Evolutionary conservation across 2,797 vertebrate species (phyloP).

Genomic region (Lacerta viridis): DNA sequence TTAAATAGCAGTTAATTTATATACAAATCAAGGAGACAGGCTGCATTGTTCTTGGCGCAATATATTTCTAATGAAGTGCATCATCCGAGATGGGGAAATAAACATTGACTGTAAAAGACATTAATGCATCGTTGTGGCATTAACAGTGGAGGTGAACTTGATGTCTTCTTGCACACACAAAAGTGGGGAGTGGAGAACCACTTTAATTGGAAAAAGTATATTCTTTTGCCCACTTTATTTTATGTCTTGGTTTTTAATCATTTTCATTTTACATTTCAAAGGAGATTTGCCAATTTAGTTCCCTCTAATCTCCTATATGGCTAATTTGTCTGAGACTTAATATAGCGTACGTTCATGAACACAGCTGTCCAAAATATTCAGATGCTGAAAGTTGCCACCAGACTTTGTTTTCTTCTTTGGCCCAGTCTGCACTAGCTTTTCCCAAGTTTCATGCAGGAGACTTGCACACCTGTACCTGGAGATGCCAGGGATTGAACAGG

Average conservation of each 20-base stretch:
- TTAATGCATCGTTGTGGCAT: conserved; percentile 48
- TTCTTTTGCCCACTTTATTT: conserved; percentile 40
- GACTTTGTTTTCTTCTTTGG: not conserved
- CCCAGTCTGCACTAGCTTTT: not conserved
- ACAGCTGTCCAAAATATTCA: not conserved
- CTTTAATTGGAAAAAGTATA: conserved; percentile 40
- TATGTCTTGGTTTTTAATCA: not conserved
- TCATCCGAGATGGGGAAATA: conserved; percentile 56
- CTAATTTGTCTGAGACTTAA: not conserved
- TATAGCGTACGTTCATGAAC: not conserved
- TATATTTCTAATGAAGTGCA: conserved; percentile 66
- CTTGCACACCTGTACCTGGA: not conserved
- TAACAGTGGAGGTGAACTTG: conserved; percentile 45
- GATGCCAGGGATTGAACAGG: not conserved
- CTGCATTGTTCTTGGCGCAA: conserved; percentile 65
- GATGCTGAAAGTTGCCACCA: not conserved
- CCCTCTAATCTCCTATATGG: not conserved
- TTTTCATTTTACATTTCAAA: conserved; percentile 7
- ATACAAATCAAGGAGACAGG: conserved; percentile 71
- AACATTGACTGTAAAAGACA: conserved; percentile 36
- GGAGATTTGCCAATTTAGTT: not conserved
- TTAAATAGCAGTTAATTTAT: conserved; percentile 79
- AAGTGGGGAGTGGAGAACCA: not conserved
- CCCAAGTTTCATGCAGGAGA: not conserved
- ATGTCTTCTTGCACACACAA: not conserved